Conservation (phyloP, 2,888 invertebrate genomes). For the Trichogramma evanescens region DNA sequence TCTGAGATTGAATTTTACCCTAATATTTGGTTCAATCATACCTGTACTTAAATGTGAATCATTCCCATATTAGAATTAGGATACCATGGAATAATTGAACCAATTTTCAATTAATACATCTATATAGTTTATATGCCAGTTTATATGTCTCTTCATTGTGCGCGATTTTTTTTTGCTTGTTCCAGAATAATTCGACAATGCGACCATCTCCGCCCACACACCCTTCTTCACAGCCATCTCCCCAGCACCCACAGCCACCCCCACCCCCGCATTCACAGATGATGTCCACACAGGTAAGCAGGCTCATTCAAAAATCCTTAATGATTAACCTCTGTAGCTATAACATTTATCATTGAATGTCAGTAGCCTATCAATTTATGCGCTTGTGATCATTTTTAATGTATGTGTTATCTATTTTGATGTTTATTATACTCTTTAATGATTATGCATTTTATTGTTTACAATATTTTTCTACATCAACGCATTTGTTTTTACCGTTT, state of each 20-base stretch:
- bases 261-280: conserved; percentile 76
- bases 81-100: too few species aligned
- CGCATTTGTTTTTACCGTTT: too few species aligned
- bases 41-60: too few species aligned
- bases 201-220: conserved; percentile 78
- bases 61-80: too few species aligned
- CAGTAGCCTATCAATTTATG: neutral
- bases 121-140: too few species aligned
- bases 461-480: too few species aligned
- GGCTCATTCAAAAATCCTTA: conserved; percentile 35
- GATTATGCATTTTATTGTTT: too few species aligned
- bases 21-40: too few species aligned
- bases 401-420: neutral
- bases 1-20: too few species aligned
- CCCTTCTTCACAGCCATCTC: conserved; percentile 87
- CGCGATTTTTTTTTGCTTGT: conserved; percentile 47
- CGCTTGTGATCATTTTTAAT: neutral
- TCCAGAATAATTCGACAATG: conserved; percentile 67
- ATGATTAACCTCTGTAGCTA: neutral
- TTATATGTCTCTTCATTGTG: too few species aligned
- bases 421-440: too few species aligned
- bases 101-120: too few species aligned
- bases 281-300: conserved; percentile 66
- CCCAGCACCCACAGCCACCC: conserved; percentile 67
- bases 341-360: neutral